These are phyloP conservation scores for Thamnaconus septentrionalis DNA, from an alignment of 2,113 vertebrate species.

Conservation along the genomic window DNA sequence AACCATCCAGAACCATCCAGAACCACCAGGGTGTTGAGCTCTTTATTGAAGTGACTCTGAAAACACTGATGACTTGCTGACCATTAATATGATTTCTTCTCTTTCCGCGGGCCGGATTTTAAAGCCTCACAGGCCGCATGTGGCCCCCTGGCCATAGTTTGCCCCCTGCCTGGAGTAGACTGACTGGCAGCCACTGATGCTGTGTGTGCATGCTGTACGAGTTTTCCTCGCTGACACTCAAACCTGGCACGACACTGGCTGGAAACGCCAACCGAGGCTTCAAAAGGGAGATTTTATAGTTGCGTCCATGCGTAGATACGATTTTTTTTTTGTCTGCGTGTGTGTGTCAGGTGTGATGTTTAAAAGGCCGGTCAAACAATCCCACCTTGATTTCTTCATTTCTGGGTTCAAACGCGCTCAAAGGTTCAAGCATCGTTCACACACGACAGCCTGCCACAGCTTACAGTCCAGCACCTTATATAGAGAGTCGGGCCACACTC, in stretches of 20 bases:
- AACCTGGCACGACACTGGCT: slow-evolving; percentile 35
- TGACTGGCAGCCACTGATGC: slow-evolving; percentile 6
- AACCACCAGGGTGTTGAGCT: too few species aligned
- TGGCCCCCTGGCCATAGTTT: too few species aligned
- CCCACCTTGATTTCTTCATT: too few species aligned
- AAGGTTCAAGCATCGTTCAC: slow-evolving; percentile 20
- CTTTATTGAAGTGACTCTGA: too few species aligned
- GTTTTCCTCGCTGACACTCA: slow-evolving; percentile 16
- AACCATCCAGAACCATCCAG: too few species aligned
- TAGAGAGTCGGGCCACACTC: not conserved
- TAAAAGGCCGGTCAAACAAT: not conserved
- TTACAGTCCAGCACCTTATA: slow-evolving; percentile 35
- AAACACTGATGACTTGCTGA: too few species aligned
- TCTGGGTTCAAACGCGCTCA: not conserved
- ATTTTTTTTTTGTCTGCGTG: slow-evolving; percentile 3
- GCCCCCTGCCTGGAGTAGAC: slow-evolving; percentile 12
- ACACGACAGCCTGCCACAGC: slow-evolving; percentile 15
- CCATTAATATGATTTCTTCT: too few species aligned
- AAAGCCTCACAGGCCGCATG: too few species aligned
- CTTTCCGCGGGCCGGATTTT: too few species aligned
- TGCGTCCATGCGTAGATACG: slow-evolving; percentile 24
- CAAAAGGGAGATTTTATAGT: slow-evolving; percentile 34
- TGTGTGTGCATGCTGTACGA: slow-evolving; percentile 21
- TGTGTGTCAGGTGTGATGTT: not conserved
- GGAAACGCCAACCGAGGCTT: slow-evolving; percentile 31